Evolutionary conservation across 2,888 invertebrate genomes (phyloP).

Genomic region (Drosophila flavopinicola): DNA sequence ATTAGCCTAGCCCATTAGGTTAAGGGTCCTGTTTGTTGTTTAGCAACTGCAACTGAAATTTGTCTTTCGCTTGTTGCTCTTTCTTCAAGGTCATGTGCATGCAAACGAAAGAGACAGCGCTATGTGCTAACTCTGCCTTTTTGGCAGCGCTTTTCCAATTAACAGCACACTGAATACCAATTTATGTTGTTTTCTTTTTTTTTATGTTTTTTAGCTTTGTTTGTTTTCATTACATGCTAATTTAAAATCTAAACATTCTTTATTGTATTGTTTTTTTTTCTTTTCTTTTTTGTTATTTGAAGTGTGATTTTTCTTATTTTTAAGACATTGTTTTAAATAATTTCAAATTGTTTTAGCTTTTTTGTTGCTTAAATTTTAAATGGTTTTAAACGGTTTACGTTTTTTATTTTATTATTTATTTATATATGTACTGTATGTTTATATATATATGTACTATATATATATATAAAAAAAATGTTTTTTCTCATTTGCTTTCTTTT

Average conservation of each 20-base stretch:
- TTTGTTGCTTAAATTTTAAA: conserved; percentile 37
- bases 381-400: conserved; percentile 47
- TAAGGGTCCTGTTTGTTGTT: conserved; percentile 1
- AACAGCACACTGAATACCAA: conserved; percentile 26
- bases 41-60: conserved; percentile 6
- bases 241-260: conserved; percentile 26
- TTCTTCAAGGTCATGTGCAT: conserved; percentile 33
- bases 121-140: conserved; percentile 11
- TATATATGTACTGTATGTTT: conserved; percentile 16
- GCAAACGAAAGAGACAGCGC: conserved; percentile 33
- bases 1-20: conserved; percentile 27
- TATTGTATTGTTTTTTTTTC: conserved; percentile 5
- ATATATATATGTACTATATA: conserved; percentile 8
- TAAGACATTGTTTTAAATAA: conserved; percentile 41
- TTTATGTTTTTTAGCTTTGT: not conserved
- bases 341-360: conserved; percentile 14
- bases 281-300: conserved; percentile 5
- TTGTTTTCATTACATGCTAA: conserved; percentile 14
- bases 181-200: conserved; percentile 1
- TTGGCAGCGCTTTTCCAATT: conserved; percentile 4
- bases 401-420: conserved; percentile 7
- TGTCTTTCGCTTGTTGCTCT: conserved; percentile 1
- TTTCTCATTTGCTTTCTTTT: conserved; percentile 1
- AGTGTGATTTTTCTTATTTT: not conserved
- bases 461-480: conserved; percentile 30